Evolutionary conservation across 2,888 invertebrate species (phyloP), one percentile per base, ranked within the genome.

Genomic region (Meloe dianella): DNA sequence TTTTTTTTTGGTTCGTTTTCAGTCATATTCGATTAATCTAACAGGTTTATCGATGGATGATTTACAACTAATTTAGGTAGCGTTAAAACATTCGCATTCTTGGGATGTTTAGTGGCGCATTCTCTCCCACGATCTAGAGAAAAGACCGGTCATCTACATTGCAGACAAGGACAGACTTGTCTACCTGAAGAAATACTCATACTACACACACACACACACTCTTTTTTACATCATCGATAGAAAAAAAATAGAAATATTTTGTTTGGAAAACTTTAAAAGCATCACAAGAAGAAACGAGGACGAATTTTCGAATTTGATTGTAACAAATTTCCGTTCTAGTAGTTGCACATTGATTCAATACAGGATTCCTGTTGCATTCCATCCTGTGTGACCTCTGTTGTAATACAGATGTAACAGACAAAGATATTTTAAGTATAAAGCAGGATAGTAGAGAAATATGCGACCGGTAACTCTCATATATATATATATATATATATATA

Each of bases 71-170:
- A 81, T 81, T n/a, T 81, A 82, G 80, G 79, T 80, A 80, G 82
- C 81, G 82, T 81, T 81, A 80, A 83, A 81, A 83, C 81, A 81
- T 81, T 81, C 79, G 81, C 83, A 83, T 83, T 82, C 83, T 73
- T 79, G 68, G 77, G 79, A 82, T 82, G 77, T 79, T 80, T 79
- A 73, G 72, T 68, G 76, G 78, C 78, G 79, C 79, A 78, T 79
- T 81, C 80, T 83, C 83, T 84, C 83, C 83, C 83, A 83, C 83
- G 83, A 82, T 81, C 22, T 8, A 1, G 5, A 22, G 51, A 51
- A 20, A 78, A 77, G 78, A 76, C 78, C 78, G 79, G 79, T 79
- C 80, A 78, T 78, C 79, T 78, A 79, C 79, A 51, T 24, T 76
- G 73, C 74, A 73, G 76, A 74, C 75, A 75, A 76, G 77, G 76